Base-by-base conservation (phyloP, 2,113 vertebrate species). In the Bos indicus region DNA sequence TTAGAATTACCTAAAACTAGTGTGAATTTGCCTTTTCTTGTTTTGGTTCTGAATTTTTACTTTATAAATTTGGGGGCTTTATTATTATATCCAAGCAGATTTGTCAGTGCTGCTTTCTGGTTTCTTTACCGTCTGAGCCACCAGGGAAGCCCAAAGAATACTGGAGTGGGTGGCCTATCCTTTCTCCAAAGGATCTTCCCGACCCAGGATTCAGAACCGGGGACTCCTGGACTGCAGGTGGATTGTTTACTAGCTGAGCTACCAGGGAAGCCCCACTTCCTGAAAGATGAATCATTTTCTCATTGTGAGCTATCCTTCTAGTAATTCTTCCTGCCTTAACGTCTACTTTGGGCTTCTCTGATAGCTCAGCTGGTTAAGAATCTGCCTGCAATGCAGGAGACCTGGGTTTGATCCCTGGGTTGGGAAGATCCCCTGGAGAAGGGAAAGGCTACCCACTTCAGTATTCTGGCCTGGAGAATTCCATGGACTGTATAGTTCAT, bases 131-230 rank as follows among this genome's bases (percentile, higher is more conserved):
- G 0, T 2, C 64, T 36, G n/a, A 36, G 17, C 64, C 64, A 36
- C 64, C 33, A 11, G 64, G 17, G 17, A 36, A 36, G 16, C 64
- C 64, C 64, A 36, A 36, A 71, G n/a, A 36, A 71, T 71, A 36
- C n/a, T 71, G 64, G n/a, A 21, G 8, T 21, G 64, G n/a, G 17
- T 36, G 17, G 64, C 64, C n/a, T 71, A 2, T 36, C n/a, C 64
- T 8, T 71, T 71, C 64, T 71, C 64, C n/a, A 71, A 21, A 71
- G 64, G 33, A 36, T 71, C n/a, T 21, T 71, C 64, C 64, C 2
- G 0, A 21, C n/a, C 19, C 64, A 11, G n/a, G n/a, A 12, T 71
- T 71, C 7, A 0, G n/a, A 71, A 71, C 64, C 0, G 2, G 17
- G 64, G 33, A 21, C 17, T 71, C n/a, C 17, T 71, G n/a, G 33